Evolutionary conservation across 2,797 vertebrate species (phyloP), one percentile per base, ranked within the genome.

Genomic region (Melanotaenia pygmaea): DNA sequence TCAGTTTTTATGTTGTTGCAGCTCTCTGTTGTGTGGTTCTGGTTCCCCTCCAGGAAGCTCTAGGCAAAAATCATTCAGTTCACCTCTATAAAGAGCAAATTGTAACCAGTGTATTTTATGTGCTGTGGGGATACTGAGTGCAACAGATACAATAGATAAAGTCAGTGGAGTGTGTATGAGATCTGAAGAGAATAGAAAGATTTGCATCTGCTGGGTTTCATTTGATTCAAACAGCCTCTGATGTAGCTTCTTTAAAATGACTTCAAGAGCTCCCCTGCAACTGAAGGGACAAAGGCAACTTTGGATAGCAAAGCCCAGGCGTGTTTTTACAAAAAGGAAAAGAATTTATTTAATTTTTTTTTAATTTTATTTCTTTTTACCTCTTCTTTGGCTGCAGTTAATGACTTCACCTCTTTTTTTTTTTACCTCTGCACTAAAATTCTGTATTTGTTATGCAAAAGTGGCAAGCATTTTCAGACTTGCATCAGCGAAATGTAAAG

Each of bases 131-230:
- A 72, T 70, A 73, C 35, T 75, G 54, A 71, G 73, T 64, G 76
- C 64, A 83, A 76, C 59, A 72, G 67, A 87, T 81, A 59, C 40
- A 70, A 71, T 58, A 75, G 81, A 81, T 74, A 67, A 57, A 76
- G 60, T 69, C 47, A 70, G 62, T 3, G n/a, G 28, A 32, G 51
- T 38, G 59, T 50, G 8, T 37, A 0, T 67, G 20, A 54, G 53
- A 64, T 72, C 71, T 81, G 63, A 74, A 80, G 59, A 72, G 59
- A 68, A 72, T 64, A 45, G 1, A 75, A 63, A 74, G 74, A 90
- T 88, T 70, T 79, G n/a, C 76, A 86, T 89, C 71, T 64, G 67
- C 64, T 26, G 61, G 50, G 60, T 73, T 85, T 86, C 38, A 58
- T 74, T 64, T 63, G 69, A 83, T 70, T 64, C 61, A 82, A 79